Evolutionary conservation across 2,797 vertebrate species (phyloP).

Genomic region (Urophycis tenuis): DNA sequence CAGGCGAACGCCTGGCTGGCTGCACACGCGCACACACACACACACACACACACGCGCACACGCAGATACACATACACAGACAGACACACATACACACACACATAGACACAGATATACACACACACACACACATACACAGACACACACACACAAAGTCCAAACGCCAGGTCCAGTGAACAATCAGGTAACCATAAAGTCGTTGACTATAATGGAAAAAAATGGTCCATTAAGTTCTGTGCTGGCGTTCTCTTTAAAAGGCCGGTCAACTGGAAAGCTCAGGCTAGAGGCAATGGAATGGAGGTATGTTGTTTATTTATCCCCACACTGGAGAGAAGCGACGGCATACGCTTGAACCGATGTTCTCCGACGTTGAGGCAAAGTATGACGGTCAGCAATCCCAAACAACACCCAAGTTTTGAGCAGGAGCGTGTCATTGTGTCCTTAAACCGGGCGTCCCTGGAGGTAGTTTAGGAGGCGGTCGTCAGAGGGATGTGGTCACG

Average conservation of each 20-base stretch:
- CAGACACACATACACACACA: no score
- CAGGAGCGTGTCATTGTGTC: background rate
- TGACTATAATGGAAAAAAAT: background rate
- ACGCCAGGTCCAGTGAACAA: background rate
- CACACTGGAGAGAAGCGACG: background rate
- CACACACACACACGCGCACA: no score
- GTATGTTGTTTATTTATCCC: background rate
- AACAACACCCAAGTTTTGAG: no score
- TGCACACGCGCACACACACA: no score
- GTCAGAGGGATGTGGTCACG: background rate
- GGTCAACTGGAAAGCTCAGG: background rate
- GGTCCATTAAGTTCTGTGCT: background rate
- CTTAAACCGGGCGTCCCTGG: background rate
- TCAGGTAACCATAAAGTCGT: background rate
- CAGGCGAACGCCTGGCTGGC: no score
- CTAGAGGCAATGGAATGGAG: background rate
- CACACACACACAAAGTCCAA: background rate
- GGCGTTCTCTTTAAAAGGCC: background rate
- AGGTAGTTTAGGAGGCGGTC: background rate
- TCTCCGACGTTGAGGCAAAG: background rate
- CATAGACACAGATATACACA: no score
- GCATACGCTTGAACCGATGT: background rate
- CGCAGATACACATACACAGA: no score
- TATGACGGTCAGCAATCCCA: background rate
- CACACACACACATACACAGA: no score